Evolutionary conservation across 2,113 vertebrate species (phyloP).

Genomic region (Mola mola): DNA sequence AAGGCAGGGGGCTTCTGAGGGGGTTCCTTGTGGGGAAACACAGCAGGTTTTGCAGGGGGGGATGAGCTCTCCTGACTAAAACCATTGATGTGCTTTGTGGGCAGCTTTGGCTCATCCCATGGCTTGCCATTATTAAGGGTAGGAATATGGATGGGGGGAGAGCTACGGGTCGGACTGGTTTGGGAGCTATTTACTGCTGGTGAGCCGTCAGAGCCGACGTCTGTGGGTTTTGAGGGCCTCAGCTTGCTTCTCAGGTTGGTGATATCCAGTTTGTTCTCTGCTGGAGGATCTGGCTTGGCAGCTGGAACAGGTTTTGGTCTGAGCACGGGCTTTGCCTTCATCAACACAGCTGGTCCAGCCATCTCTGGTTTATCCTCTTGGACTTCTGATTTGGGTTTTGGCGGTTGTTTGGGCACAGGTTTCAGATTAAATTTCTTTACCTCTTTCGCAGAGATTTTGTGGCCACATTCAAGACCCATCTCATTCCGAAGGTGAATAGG

Average conservation of each 20-base stretch:
- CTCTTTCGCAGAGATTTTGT: constrained; percentile 93
- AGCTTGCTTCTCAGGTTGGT: constrained; percentile 94
- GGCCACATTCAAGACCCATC: constrained; percentile 96
- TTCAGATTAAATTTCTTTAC: constrained; percentile 96
- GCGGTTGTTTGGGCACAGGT: constrained; percentile 89
- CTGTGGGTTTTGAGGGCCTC: constrained; percentile 88
- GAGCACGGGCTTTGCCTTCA: constrained; percentile 90
- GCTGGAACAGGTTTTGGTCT: constrained; percentile 89
- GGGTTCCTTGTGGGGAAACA: constrained; percentile 73
- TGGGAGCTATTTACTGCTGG: constrained; percentile 23
- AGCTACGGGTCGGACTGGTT: constrained; percentile 22
- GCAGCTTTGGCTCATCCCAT: constrained; percentile 74
- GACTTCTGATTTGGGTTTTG: constrained; percentile 86
- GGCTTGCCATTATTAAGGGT: constrained; percentile 61
- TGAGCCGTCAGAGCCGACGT: constrained; percentile 63
- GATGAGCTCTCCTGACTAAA: constrained; percentile 69
- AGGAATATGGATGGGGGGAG: constrained; percentile 48
- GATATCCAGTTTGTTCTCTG: constrained; percentile 90
- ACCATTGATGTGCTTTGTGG: constrained; percentile 82
- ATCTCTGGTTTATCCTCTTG: constrained; percentile 87
- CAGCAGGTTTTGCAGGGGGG: constrained; percentile 63
- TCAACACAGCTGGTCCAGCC: constrained; percentile 78
- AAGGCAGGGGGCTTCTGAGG: constrained; percentile 85
- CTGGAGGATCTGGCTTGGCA: constrained; percentile 82
- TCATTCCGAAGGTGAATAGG: constrained; percentile 90